phyloP scores from a whole-genome alignment of 2,797 vertebrate genomes.

The Pelobates cultripes region DNA sequence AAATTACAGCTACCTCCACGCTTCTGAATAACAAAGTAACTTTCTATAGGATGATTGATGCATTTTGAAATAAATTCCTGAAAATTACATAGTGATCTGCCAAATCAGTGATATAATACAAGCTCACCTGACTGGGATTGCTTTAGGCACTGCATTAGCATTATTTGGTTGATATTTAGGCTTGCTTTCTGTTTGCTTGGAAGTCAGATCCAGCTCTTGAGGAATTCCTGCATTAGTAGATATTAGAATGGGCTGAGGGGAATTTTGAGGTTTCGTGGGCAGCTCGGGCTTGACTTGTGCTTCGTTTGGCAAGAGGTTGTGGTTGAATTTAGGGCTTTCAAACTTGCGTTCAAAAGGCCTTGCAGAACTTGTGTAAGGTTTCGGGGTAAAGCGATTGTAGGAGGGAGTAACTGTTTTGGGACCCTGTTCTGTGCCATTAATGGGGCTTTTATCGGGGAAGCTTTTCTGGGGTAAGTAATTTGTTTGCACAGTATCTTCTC shows the following conservation, averaged over 20 bases:
- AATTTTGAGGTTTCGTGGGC: constrained; percentile 74
- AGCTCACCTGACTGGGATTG: constrained; percentile 91
- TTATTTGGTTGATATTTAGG: constrained; percentile 96
- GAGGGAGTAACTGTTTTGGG: constrained; percentile 75
- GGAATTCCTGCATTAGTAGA: constrained; percentile 83
- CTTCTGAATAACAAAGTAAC: too few relatives aligned
- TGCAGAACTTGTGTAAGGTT: constrained; percentile 84
- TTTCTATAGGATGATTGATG: too few relatives aligned
- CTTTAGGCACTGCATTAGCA: constrained; percentile 89
- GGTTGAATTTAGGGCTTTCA: constrained; percentile 97
- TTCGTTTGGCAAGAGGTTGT: constrained; percentile 95
- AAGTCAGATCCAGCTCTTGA: constrained; percentile 87
- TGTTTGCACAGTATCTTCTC: constrained; percentile 83
- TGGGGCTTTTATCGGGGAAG: constrained; percentile 84
- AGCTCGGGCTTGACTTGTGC: constrained; percentile 75
- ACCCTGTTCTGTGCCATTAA: constrained; percentile 83
- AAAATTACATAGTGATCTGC: too few relatives aligned
- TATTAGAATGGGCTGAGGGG: constrained; percentile 76
- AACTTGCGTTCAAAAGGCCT: constrained; percentile 96
- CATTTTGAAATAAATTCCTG: too few relatives aligned
- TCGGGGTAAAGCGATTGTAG: constrained; percentile 87
- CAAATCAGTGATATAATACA: not conserved
- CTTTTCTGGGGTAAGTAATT: constrained; percentile 87
- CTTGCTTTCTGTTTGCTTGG: constrained; percentile 87
- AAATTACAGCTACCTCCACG: too few relatives aligned